Evolutionary conservation across 2,113 vertebrate species (phyloP), one percentile per base, ranked within the genome.

Genomic region (Stercorarius parasiticus): DNA sequence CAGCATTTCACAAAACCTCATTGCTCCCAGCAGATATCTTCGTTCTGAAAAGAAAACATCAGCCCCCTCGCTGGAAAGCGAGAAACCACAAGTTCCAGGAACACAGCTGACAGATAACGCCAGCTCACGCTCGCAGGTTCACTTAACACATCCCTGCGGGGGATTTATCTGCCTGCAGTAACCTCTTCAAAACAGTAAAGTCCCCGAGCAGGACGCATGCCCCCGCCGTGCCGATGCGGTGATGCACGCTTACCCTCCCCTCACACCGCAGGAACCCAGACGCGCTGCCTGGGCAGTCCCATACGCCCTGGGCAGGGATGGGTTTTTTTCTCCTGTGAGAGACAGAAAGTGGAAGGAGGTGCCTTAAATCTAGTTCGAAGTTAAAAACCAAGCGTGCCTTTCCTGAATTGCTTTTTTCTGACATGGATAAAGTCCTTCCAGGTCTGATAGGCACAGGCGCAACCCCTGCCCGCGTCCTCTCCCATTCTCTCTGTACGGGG

Each of bases 121-220:
- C 56, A 52, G 82, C 30, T 66, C 3, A 6, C 10, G 4, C 55
- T 59, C 8, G 2, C 38, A 4, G 40, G 59, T 17, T 29, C 4
- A 0, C 21, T 42, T 22, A 8, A 5, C 5, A 5, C 32, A 12
- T 36, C 34, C 45, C 73, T 45, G 50, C 1, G 15, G 83, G 61
- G 34, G 14, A 6, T 9, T 21, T 30, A 3, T 25, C 40, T 59
- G 34, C 38, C 42, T 14, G 13, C 1, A 55, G 58, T 3, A 13
- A 3, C 23, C 70, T 17, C 83, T 18, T 22, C 40, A 20, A 30
- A 38, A 34, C 40, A 4, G 5, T 0, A 3, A 17, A 6, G 5
- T 8, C 32, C 5, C 15, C 21, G 22, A 1, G 6, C 45, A 36
- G 74, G 47, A 36, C 1, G 0, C 0, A 12, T 47, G 64, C 8